phyloP scores from a whole-genome alignment of 2,888 invertebrate species.

The Nymphalis polychloros region DNA sequence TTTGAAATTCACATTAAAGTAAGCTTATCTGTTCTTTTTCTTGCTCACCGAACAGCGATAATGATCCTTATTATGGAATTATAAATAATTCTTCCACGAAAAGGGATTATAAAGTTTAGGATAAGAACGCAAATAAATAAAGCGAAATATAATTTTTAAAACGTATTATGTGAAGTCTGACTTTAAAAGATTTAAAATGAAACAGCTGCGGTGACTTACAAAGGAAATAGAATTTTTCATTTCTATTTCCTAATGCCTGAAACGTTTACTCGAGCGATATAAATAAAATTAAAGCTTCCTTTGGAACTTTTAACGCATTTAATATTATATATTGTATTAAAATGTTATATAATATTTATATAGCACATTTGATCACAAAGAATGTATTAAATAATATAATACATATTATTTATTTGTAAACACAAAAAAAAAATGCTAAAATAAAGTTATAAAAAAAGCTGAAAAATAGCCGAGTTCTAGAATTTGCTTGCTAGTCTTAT shows the following conservation, averaged over 20 bases:
- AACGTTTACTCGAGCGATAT: slow-evolving; percentile 16
- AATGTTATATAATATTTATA: background rate
- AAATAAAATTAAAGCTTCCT: slow-evolving; percentile 5
- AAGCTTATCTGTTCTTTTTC: background rate
- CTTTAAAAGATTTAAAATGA: slow-evolving; percentile 31
- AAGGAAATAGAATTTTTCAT: slow-evolving; percentile 28
- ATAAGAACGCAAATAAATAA: slow-evolving; percentile 20
- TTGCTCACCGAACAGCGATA: slow-evolving; percentile 21
- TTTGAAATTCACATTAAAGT: background rate
- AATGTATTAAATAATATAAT: no score
- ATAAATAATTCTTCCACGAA: slow-evolving; percentile 23
- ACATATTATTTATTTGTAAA: no score
- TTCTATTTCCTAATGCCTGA: slow-evolving; percentile 18
- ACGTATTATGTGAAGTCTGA: slow-evolving; percentile 23
- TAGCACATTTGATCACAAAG: background rate
- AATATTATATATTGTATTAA: background rate
- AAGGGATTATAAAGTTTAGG: slow-evolving; percentile 27
- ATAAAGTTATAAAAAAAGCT: no score
- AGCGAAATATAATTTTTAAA: slow-evolving; percentile 23
- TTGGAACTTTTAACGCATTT: background rate
- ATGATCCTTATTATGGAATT: slow-evolving; percentile 23
- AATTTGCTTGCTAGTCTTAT: no score
- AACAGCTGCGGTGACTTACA: slow-evolving; percentile 28
- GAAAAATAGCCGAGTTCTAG: no score
- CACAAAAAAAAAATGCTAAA: no score